Conservation (phyloP, 2,113 vertebrate species). For the Suncus etruscus region DNA sequence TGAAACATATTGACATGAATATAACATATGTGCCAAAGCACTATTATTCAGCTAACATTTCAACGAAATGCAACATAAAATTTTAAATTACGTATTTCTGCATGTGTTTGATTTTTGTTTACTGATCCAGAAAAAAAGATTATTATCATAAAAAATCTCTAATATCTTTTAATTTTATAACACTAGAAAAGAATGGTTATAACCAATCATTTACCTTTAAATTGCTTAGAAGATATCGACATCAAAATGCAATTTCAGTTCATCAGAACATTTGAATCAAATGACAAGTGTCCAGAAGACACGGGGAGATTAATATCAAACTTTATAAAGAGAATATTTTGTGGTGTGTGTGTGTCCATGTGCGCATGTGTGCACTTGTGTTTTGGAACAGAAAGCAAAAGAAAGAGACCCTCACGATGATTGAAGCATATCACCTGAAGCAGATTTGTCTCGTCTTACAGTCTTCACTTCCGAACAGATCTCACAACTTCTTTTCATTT, state of each 20-base stretch:
- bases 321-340: not conserved
- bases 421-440: constrained; percentile 27
- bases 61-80: constrained; percentile 81
- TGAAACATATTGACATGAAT: constrained; percentile 83
- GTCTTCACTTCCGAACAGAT: constrained; percentile 42
- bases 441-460: constrained; percentile 4
- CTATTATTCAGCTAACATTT: constrained; percentile 83
- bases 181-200: constrained; percentile 20
- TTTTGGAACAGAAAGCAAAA: constrained; percentile 4
- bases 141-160: constrained; percentile 56
- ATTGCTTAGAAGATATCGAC: constrained; percentile 1
- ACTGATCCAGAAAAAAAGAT: constrained; percentile 55
- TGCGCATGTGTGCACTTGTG: too few relatives aligned
- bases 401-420: not conserved
- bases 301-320: constrained; percentile 35
- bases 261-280: constrained; percentile 14
- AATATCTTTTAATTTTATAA: constrained; percentile 64
- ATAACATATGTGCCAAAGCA: constrained; percentile 83
- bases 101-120: constrained; percentile 79
- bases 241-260: not conserved
- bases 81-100: constrained; percentile 80
- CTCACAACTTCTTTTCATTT: not conserved
- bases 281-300: not conserved
- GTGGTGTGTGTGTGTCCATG: not conserved
- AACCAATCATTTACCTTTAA: not conserved